These are phyloP conservation scores for Geococcyx californianus DNA, from an alignment of 2,113 vertebrate species.

Conservation along the genomic window DNA sequence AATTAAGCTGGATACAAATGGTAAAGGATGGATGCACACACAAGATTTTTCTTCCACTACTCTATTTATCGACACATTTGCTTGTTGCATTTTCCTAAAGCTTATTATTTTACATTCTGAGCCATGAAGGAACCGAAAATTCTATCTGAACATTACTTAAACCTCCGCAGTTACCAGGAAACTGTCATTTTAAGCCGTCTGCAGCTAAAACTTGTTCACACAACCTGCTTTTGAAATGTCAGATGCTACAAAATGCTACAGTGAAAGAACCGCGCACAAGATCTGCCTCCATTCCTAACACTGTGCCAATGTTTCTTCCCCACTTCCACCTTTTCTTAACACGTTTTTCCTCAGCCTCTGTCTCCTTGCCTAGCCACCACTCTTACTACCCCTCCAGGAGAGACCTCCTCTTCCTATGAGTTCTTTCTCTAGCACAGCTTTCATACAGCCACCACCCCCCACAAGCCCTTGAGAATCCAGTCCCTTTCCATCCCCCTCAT, in stretches of 20 bases:
- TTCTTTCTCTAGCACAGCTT: neutral
- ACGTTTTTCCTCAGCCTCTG: neutral
- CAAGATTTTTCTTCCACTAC: neutral
- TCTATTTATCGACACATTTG: neutral
- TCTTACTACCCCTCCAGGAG: neutral
- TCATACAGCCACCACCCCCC: neutral
- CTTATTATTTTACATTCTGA: neutral
- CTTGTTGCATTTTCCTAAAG: neutral
- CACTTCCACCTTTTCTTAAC: neutral
- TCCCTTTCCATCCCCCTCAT: neutral
- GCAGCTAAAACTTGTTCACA: constrained; percentile 11
- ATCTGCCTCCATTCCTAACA: neutral
- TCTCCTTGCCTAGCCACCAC: neutral
- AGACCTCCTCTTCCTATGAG: neutral
- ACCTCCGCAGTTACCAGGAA: constrained; percentile 23
- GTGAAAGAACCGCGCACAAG: neutral
- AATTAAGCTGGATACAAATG: neutral
- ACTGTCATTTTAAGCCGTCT: neutral
- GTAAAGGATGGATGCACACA: neutral
- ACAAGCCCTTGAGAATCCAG: neutral
- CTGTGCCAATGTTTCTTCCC: neutral
- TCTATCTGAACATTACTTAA: neutral
- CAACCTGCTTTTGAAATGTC: constrained; percentile 10
- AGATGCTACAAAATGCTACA: neutral
- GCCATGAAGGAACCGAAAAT: neutral